A percentile compares a stretch with the other conserved stretches of the same genome.
These are phyloP conservation scores for Anas flavirostris DNA, from an alignment of 2,797 vertebrate genomes.

Conservation along the genomic window DNA sequence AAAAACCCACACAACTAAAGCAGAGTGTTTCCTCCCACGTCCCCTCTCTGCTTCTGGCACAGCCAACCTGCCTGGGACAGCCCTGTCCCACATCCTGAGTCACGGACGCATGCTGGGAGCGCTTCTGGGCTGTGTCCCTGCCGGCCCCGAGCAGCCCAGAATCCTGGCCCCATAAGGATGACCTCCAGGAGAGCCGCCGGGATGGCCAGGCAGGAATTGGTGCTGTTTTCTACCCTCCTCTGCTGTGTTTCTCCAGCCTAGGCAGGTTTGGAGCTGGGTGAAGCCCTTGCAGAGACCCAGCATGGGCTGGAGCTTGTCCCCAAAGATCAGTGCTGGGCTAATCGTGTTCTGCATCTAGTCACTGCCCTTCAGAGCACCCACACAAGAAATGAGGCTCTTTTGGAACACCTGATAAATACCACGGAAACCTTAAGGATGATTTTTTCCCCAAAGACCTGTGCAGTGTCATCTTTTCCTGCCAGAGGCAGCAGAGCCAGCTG, in stretches of 20 bases:
- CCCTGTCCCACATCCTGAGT: background rate
- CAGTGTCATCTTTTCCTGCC: background rate
- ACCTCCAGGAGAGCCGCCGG: background rate
- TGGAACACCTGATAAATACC: background rate
- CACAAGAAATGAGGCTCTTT: background rate
- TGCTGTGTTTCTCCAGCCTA: fast-evolving
- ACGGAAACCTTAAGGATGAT: background rate
- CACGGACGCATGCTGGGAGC: fast-evolving
- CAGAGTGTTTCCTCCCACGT: background rate
- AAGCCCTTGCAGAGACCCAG: background rate
- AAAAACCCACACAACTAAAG: fast-evolving
- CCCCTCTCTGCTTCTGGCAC: background rate
- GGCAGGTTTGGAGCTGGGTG: background rate
- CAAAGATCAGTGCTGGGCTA: fast-evolving
- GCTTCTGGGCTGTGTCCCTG: background rate
- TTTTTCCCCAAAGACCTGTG: background rate
- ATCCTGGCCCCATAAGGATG: background rate
- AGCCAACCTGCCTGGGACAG: fast-evolving
- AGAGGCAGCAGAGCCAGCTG: background rate
- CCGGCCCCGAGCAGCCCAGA: no score
- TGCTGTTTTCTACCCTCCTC: background rate
- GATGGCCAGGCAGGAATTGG: background rate
- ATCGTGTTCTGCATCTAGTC: background rate
- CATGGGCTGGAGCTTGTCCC: background rate
- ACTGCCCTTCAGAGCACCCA: background rate